Conservation (phyloP, 2,113 vertebrate species). For the Antechinus stuartii region DNA sequence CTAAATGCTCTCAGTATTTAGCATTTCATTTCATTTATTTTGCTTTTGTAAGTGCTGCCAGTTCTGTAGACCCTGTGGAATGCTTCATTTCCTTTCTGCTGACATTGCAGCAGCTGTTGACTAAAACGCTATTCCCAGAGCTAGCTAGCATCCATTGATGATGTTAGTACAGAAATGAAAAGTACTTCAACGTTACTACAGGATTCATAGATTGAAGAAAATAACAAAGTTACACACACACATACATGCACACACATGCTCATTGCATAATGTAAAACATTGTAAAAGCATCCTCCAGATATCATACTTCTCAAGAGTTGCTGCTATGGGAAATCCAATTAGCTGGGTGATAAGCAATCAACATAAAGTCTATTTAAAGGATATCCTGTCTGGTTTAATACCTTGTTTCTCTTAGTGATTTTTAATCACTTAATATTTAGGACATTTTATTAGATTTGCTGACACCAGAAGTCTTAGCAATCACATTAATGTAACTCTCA, state of each 20-base stretch:
- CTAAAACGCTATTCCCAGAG: neutral
- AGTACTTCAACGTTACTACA: conserved; percentile 22
- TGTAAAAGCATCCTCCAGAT: conserved; percentile 41
- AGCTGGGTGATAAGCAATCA: conserved; percentile 47
- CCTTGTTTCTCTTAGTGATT: conserved; percentile 15
- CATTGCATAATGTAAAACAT: conserved; percentile 25
- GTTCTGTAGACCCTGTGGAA: neutral
- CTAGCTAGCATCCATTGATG: conserved; percentile 20
- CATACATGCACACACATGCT: neutral
- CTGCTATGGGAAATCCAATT: conserved; percentile 26
- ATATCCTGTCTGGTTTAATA: neutral
- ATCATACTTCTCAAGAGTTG: conserved; percentile 24
- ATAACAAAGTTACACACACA: neutral
- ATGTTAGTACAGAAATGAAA: conserved; percentile 25
- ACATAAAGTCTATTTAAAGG: neutral
- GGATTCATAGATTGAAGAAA: conserved; percentile 14
- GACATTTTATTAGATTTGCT: neutral
- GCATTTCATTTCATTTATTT: conserved; percentile 37
- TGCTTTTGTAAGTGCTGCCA: neutral
- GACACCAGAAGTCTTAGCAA: conserved; percentile 2
- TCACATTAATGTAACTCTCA: neutral
- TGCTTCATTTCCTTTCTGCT: conserved; percentile 30
- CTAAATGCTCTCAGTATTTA: conserved; percentile 27
- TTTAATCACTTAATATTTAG: conserved; percentile 10
- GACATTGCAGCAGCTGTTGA: neutral